Conservation (phyloP, 2,888 invertebrate species). For the Pachliopta kotzebuea region DNA sequence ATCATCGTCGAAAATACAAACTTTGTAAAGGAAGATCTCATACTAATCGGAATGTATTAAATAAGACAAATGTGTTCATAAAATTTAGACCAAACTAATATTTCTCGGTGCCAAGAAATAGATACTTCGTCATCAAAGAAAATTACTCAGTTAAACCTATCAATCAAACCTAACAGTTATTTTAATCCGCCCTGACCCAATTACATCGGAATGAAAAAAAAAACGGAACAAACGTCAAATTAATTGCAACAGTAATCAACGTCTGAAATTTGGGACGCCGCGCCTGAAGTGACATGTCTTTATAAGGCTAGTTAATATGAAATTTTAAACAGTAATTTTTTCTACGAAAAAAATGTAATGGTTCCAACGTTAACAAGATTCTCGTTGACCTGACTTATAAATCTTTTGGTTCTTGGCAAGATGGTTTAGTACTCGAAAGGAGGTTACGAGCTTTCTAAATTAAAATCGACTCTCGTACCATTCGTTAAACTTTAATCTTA, state of each 20-base stretch:
- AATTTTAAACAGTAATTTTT: no score
- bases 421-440: no score
- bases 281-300: conserved; percentile 37
- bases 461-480: no score
- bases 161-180: neutral
- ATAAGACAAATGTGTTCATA: neutral
- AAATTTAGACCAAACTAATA: neutral
- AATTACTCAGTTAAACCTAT: neutral
- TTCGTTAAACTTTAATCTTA: no score
- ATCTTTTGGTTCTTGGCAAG: no score
- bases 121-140: neutral
- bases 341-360: no score
- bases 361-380: no score
- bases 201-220: conserved; percentile 34
- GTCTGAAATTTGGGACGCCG: conserved; percentile 34
- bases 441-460: no score
- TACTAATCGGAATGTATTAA: neutral
- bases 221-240: conserved; percentile 35
- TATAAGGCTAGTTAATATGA: conserved; percentile 26
- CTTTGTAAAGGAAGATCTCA: no score
- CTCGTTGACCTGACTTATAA: no score
- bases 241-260: conserved; percentile 37
- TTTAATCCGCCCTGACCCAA: conserved; percentile 37
- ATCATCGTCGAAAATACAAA: no score
- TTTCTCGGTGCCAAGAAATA: neutral